Base-by-base conservation (phyloP, 2,113 vertebrate species). In the Enhydra lutris region DNA sequence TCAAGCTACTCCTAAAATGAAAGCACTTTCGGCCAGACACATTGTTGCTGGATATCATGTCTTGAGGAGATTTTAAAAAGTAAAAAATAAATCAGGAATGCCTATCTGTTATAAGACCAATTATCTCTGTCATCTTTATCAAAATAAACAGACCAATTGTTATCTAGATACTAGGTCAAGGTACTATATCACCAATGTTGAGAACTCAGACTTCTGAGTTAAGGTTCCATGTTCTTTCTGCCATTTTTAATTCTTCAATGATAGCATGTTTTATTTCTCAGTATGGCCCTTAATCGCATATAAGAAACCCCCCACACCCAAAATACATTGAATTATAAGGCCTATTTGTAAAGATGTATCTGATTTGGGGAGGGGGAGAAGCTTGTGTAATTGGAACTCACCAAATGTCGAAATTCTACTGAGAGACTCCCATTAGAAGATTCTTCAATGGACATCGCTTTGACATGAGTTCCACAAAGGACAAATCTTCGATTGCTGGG, bases 391-490 rank as follows among this genome's bases (percentile, higher is more conserved):
- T 69, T 61, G 81, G 81, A 63, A 95, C 98, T 98, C 98, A 99
- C 99, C 99, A 99, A 98, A 97, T 99, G 99, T 98, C 99, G 99
- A 95, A 99, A 99, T 98, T 99, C 99, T 67, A 99, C 99, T 0
- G 99, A 99, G 45, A 99, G 98, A 95, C 99, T 99, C 82, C 99
- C 99, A 0, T 99, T 99, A 24, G 99, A 99, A 2, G 99, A 99
- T 90, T 99, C 99, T 96, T 99, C 99, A 71, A 99, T 99, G 97
- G 99, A 99, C 99, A 99, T 99, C 17, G 99, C 99, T 99, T 99
- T 99, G 97, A 99, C 99, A 7, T 99, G 99, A 52, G 99, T 99
- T 91, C 99, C 99, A 96, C 99, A 99, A 97, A 99, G 99, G 94
- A 99, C 99, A 96, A 99, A 99, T 94, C 99, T 99, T 63, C 99